Conservation (phyloP, 2,113 vertebrate species). For the Nesospiza acunhae region DNA sequence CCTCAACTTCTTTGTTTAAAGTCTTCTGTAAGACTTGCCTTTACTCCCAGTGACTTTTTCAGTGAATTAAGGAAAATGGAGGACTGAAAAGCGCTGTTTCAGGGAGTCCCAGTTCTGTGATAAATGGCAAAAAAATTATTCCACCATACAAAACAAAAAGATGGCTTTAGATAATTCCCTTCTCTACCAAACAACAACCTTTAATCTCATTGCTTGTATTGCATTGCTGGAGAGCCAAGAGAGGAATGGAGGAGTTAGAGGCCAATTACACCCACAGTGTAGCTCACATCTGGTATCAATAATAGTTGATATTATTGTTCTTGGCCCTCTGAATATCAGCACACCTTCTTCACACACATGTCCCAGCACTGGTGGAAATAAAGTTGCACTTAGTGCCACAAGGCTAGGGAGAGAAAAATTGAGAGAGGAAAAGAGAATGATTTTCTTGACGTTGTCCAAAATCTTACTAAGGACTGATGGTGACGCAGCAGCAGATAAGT, state of each 20-base stretch:
- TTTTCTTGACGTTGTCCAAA: background rate
- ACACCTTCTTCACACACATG: background rate
- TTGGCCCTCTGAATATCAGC: background rate
- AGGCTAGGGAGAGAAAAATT: background rate
- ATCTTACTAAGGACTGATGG: background rate
- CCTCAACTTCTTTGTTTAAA: background rate
- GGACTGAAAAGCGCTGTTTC: background rate
- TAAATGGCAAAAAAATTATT: background rate
- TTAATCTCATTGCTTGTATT: background rate
- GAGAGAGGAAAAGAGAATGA: background rate
- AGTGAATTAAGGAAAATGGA: background rate
- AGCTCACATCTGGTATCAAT: background rate
- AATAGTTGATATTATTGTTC: background rate
- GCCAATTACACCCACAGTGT: background rate
- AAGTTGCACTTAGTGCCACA: background rate
- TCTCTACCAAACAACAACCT: background rate
- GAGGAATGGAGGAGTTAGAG: background rate
- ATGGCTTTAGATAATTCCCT: background rate
- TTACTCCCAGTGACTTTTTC: background rate
- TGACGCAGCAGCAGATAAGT: background rate
- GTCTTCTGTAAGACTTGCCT: background rate
- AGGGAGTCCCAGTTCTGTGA: background rate
- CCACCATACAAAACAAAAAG: background rate
- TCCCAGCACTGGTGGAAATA: background rate
- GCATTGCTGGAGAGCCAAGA: background rate